These are phyloP conservation scores for Cremastinae sp. DNA, from an alignment of 2,888 invertebrate species.

Conservation along the genomic window DNA sequence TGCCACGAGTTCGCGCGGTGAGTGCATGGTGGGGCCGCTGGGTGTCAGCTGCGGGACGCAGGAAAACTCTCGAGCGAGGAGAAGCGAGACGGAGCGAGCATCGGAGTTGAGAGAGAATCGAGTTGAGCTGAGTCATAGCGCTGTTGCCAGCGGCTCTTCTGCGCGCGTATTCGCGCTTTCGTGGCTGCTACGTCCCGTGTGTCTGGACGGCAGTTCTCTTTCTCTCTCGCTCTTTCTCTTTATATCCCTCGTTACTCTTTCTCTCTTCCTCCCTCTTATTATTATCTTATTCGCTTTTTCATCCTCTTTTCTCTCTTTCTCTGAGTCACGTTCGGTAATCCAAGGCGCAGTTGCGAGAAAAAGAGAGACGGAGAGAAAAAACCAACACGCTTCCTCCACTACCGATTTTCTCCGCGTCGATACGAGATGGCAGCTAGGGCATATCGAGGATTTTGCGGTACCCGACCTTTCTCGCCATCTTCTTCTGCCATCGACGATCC, in stretches of 20 bases:
- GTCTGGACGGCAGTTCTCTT: conserved; percentile 17
- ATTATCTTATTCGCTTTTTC: conserved; percentile 33
- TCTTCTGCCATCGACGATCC: conserved; percentile 43
- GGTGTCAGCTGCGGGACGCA: conserved; percentile 78
- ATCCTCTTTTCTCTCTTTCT: conserved; percentile 31
- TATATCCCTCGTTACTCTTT: conserved; percentile 17
- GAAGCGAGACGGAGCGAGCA: conserved; percentile 55
- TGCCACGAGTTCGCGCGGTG: conserved; percentile 62
- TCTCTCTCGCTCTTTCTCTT: conserved; percentile 28
- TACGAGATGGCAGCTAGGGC: conserved; percentile 41
- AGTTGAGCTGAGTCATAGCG: conserved; percentile 79
- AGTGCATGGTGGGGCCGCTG: conserved; percentile 66
- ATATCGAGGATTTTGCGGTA: conserved; percentile 60
- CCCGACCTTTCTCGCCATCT: conserved; percentile 60
- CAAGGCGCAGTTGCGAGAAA: conserved; percentile 36
- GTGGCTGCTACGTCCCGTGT: conserved; percentile 49
- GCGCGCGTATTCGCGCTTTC: conserved; percentile 63
- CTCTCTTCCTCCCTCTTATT: conserved; percentile 20
- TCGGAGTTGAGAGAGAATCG: conserved; percentile 66
- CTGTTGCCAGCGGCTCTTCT: conserved; percentile 76
- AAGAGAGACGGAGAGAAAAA: too few species aligned
- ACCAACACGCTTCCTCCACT: conserved; percentile 8
- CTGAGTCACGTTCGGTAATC: conserved; percentile 3
- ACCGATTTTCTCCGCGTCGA: neutral
- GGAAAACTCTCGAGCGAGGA: conserved; percentile 59